A percentile compares a stretch with the other conserved stretches of the same genome.
Conservation (phyloP, 2,113 vertebrate genomes). For the pig (Sus scrofa) region DNA sequence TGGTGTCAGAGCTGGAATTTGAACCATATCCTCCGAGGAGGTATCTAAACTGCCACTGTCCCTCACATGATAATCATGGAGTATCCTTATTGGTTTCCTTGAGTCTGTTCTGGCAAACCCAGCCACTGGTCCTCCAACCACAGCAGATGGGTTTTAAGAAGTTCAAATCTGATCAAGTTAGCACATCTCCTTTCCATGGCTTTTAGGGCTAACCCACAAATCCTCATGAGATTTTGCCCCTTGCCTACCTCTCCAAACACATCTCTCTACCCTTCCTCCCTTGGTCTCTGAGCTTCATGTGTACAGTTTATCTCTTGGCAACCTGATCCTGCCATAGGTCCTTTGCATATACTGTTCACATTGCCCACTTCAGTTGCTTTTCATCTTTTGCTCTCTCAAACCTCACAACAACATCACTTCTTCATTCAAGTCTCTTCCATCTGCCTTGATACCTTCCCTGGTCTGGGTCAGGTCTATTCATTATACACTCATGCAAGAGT, state of each 20-base stretch:
- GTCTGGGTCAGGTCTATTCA: not conserved
- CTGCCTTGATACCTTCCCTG: rapidly evolving
- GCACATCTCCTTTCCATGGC: not conserved
- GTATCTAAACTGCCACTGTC: not conserved
- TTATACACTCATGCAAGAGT: rapidly evolving
- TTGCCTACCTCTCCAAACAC: not conserved
- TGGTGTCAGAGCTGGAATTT: not conserved
- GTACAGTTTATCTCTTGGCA: not conserved
- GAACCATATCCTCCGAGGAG: not conserved
- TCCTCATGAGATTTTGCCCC: not conserved
- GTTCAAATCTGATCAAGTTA: too few relatives aligned
- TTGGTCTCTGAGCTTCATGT: not conserved
- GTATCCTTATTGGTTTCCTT: not conserved
- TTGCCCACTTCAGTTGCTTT: not conserved
- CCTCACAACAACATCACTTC: not conserved
- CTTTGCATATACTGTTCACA: not conserved
- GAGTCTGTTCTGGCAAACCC: not conserved
- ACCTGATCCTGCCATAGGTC: not conserved
- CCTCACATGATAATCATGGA: not conserved
- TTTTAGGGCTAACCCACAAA: not conserved
- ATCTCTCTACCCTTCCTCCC: not conserved
- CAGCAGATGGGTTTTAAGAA: not conserved
- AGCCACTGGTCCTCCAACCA: rapidly evolving
- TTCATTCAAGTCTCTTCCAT: not conserved
- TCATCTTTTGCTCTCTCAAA: not conserved